Percentiles rank a stretch among this genome's conserved stretches.
phyloP scores from a whole-genome alignment of 92 coral and sea anemone genomes.

The Heliopora coerulea region DNA sequence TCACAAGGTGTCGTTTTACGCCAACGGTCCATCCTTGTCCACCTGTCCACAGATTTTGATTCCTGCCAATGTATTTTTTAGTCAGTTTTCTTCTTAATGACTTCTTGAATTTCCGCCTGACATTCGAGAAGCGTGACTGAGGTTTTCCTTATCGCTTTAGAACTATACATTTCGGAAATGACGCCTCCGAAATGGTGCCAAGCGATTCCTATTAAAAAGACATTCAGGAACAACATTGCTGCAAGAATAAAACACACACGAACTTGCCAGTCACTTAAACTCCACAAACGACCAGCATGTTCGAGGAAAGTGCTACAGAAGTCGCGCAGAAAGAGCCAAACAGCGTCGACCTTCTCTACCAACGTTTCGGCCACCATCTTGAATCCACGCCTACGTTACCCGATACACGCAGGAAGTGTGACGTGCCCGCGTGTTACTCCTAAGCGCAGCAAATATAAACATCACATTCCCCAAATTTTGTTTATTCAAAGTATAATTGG shows the following conservation, averaged over 20 bases:
- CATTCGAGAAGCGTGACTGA: background rate
- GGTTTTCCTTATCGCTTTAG: slow-evolving; percentile 57
- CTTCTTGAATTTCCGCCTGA: background rate
- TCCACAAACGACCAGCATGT: slow-evolving; percentile 38
- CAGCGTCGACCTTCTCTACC: slow-evolving; percentile 1
- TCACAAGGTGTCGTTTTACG: too few species aligned
- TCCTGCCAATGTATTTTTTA: too few species aligned
- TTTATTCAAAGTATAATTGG: slow-evolving; percentile 5
- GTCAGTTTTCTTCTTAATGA: slow-evolving; percentile 10
- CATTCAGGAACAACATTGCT: slow-evolving; percentile 68
- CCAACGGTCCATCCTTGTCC: too few species aligned
- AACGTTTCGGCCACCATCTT: slow-evolving; percentile 25
- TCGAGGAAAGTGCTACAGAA: slow-evolving; percentile 25
- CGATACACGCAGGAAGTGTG: background rate
- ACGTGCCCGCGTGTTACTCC: background rate
- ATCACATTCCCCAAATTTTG: too few species aligned
- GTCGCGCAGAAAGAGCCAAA: slow-evolving; percentile 32
- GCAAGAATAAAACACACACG: slow-evolving; percentile 73
- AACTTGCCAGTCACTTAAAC: slow-evolving; percentile 95
- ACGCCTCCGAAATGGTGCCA: slow-evolving; percentile 78
- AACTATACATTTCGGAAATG: slow-evolving; percentile 70
- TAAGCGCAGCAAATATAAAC: too few species aligned
- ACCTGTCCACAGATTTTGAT: too few species aligned
- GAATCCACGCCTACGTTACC: background rate
- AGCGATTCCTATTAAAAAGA: slow-evolving; percentile 73